Base-by-base conservation (phyloP, 2,113 vertebrate species). In the Chamaetylas fuelleborni region DNA sequence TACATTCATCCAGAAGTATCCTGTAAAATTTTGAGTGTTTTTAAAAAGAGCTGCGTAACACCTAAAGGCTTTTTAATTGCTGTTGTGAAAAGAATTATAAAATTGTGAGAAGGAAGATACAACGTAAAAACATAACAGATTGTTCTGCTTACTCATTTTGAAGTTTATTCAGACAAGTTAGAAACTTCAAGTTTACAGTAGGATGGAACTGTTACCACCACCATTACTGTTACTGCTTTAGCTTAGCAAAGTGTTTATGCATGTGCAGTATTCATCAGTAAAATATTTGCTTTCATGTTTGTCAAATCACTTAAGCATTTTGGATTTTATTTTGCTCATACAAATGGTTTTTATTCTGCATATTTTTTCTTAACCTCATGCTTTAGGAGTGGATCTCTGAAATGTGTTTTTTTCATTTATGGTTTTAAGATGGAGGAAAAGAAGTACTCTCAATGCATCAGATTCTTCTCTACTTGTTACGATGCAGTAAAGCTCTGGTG, bases 391-490 rank as follows among this genome's bases (percentile, higher is more conserved):
- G 56, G n/a, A 13, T 81, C 28, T 33, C 81, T 83, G 48, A 77
- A 62, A 70, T 70, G 24, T 65, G 15, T 8, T 74, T 58, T 81
- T 57, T 10, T 93, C 61, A 77, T 95, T 95, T 86, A 19, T 51
- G 53, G 66, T 94, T 96, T 94, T 73, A 96, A 99, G 99, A 99
- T 78, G 99, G 99, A 18, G 99, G 99, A 47, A 99, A 99, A 96
- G 99, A 99, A 97, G 99, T 99, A 78, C 96, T 99, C 70, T 99
- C 99, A 36, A 99, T 99, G 99, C 99, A 99, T 94, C 99, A 99
- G 98, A 99, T 99, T 81, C 98, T 99, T 67, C 98, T 99, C 24
- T 99, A 99, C 96, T 97, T 99, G 67, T 95, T 99, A 31, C 98
- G 98, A 54, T 99, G 99, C 96, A 99, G 97, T 98, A 99, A 98